These are phyloP conservation scores for Hydrochoerus hydrochaeris DNA, from an alignment of 2,113 vertebrate species.

Conservation along the genomic window DNA sequence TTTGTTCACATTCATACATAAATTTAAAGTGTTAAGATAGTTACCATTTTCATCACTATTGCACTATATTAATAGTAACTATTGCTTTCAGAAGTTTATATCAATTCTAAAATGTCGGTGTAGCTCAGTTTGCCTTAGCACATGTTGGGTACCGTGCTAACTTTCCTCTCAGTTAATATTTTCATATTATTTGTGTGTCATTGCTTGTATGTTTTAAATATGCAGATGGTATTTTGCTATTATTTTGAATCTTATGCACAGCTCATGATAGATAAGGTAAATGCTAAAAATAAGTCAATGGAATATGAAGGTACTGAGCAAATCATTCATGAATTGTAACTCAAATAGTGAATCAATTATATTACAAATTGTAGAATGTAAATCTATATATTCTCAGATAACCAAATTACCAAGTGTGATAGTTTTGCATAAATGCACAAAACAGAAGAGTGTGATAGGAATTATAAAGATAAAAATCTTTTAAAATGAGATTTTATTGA, in stretches of 20 bases:
- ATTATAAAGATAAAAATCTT: conserved; percentile 69
- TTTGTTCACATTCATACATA: not conserved
- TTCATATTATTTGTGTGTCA: not conserved
- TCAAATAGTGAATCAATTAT: not conserved
- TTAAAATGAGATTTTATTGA: conserved; percentile 67
- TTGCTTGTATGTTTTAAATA: conserved; percentile 41
- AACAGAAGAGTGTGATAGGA: conserved; percentile 23
- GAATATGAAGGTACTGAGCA: conserved; percentile 44
- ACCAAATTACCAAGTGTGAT: conserved; percentile 49
- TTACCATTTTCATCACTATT: not conserved
- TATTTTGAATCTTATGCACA: not conserved
- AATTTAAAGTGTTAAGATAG: not conserved
- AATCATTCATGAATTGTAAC: conserved; percentile 12
- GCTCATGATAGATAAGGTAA: not conserved
- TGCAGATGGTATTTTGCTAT: not conserved
- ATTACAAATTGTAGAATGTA: conserved; percentile 32
- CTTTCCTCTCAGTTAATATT: conserved; percentile 13
- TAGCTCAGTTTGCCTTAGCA: not conserved
- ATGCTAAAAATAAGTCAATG: not conserved
- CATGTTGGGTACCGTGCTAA: not conserved
- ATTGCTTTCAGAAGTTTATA: not conserved
- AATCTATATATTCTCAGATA: conserved; percentile 48
- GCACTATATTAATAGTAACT: not conserved
- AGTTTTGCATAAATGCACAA: conserved; percentile 38
- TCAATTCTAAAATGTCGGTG: not conserved